These are phyloP conservation scores for Drosophila teissieri DNA, from an alignment of 1,140 invertebrate species.

Conservation along the genomic window DNA sequence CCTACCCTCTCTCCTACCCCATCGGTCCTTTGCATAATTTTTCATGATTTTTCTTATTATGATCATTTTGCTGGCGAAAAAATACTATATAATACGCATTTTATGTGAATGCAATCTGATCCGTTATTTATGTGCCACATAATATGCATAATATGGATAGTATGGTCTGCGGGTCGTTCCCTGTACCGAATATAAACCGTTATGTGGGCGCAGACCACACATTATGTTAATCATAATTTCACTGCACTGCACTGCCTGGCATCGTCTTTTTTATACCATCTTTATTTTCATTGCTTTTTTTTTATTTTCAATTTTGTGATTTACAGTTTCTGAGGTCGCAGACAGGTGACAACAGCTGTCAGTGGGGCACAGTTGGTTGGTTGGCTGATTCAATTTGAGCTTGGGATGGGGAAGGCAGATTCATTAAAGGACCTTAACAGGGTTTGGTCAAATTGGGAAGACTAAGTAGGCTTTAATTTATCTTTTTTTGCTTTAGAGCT, in stretches of 20 bases:
- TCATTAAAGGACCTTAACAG: too few relatives aligned
- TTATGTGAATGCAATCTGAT: slow-evolving; percentile 81
- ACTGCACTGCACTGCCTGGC: slow-evolving; percentile 11
- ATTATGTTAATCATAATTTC: slow-evolving; percentile 69
- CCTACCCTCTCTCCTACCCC: slow-evolving; percentile 11
- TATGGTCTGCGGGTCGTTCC: slow-evolving; percentile 51
- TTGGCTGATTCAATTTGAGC: slow-evolving; percentile 8
- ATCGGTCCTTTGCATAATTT: slow-evolving; percentile 66
- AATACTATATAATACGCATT: slow-evolving; percentile 66
- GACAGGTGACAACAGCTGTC: slow-evolving; percentile 77
- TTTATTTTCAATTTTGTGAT: slow-evolving; percentile 45
- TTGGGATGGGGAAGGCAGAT: too few relatives aligned
- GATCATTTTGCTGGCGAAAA: slow-evolving; percentile 64
- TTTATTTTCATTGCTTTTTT: slow-evolving; percentile 13
- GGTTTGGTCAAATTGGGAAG: neutral
- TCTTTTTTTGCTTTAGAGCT: too few relatives aligned
- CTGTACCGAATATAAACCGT: slow-evolving; percentile 55
- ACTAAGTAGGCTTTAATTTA: too few relatives aligned
- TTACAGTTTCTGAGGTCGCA: slow-evolving; percentile 57
- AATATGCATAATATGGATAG: slow-evolving; percentile 39
- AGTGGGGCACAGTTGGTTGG: slow-evolving; percentile 52
- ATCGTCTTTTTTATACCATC: slow-evolving; percentile 5
- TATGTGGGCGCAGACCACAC: slow-evolving; percentile 79
- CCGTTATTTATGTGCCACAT: slow-evolving; percentile 72
- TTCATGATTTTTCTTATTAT: slow-evolving; percentile 73